Percentiles rank a stretch among this genome's conserved stretches.
Conservation (phyloP, 1,140 invertebrate species). For the Lethrus apterus region DNA sequence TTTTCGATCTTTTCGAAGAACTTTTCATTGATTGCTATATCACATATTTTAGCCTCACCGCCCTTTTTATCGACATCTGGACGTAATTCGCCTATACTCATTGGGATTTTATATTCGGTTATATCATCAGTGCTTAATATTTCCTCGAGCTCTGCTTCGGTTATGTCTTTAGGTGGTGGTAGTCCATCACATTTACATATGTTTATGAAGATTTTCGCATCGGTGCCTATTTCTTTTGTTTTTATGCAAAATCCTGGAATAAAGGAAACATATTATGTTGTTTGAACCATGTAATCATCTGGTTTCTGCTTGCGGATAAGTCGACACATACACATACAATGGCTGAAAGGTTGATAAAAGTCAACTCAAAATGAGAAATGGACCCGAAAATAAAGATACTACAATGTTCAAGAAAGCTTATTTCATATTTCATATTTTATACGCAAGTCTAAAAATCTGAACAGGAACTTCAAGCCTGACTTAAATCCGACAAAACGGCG, state of each 20-base stretch:
- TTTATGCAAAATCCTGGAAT: conserved; percentile 78
- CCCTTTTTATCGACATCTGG: conserved; percentile 72
- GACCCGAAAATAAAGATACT: no score
- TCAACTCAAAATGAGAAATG: no score
- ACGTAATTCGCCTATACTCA: conserved; percentile 79
- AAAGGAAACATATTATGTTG: neutral
- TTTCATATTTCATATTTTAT: no score
- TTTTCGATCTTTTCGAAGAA: conserved; percentile 64
- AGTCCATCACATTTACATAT: conserved; percentile 70
- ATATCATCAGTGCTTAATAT: conserved; percentile 56
- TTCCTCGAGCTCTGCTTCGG: conserved; percentile 63
- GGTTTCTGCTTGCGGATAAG: no score
- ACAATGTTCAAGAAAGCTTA: no score
- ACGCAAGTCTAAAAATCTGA: no score
- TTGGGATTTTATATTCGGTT: conserved; percentile 68
- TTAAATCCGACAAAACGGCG: no score
- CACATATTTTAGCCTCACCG: conserved; percentile 59
- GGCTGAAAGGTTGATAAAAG: no score
- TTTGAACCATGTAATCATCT: no score
- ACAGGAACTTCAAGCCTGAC: no score
- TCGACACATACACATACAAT: no score
- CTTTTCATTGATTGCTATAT: conserved; percentile 66
- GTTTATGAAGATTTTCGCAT: conserved; percentile 73
- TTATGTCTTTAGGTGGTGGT: conserved; percentile 67
- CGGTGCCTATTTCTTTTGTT: conserved; percentile 56